Evolutionary conservation across 2,888 invertebrate genomes (phyloP).

Genomic region (Halictus quadricinctus): DNA sequence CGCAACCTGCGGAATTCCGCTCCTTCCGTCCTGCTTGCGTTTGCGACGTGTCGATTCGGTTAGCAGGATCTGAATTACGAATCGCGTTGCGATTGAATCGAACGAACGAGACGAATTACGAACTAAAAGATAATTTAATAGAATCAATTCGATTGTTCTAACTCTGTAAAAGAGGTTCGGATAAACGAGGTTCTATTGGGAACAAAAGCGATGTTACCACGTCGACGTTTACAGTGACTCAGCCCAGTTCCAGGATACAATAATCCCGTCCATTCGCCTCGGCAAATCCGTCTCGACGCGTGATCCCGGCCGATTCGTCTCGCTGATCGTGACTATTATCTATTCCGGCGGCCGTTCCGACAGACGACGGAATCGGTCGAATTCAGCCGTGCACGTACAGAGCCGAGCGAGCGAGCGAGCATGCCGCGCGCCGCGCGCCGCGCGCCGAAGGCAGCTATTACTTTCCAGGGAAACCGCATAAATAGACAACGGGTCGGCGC

Average conservation of each 20-base stretch:
- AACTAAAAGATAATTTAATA: no score
- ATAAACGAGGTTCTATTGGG: background rate
- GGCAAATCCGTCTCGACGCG: conserved; percentile 49
- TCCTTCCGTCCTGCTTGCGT: conserved; percentile 19
- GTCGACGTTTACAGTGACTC: background rate
- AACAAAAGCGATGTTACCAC: background rate
- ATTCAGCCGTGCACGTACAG: conserved; percentile 30
- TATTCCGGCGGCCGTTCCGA: conserved; percentile 46
- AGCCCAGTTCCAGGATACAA: conserved; percentile 11
- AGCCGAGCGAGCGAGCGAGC: conserved; percentile 12
- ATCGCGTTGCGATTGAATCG: no score
- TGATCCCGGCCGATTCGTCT: conserved; percentile 55
- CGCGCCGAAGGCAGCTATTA: conserved; percentile 48
- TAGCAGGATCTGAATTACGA: no score
- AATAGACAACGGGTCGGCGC: conserved; percentile 43
- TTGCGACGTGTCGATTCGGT: background rate
- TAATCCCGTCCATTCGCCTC: conserved; percentile 30
- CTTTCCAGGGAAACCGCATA: conserved; percentile 44
- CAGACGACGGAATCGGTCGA: conserved; percentile 46
- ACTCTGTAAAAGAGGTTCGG: background rate
- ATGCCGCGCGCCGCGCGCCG: conserved; percentile 15
- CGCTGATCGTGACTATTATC: conserved; percentile 58
- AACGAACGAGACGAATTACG: no score
- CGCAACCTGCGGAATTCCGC: conserved; percentile 12
- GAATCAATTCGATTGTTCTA: no score